These are phyloP conservation scores for Panthera uncia DNA, from an alignment of 2,113 vertebrate species.

Conservation along the genomic window DNA sequence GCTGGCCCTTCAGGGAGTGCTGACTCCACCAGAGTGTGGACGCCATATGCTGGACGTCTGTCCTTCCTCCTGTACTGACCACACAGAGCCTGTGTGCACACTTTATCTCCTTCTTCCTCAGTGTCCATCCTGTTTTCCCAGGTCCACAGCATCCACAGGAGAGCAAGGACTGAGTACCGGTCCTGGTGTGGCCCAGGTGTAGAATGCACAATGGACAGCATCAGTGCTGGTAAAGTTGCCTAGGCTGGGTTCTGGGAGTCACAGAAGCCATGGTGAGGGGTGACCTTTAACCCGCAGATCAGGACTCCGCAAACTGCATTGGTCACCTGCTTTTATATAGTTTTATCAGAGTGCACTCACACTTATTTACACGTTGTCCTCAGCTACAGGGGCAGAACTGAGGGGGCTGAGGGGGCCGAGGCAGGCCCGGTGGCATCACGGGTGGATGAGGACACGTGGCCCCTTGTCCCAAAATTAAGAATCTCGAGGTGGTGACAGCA, in stretches of 20 bases:
- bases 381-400: background rate
- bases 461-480: background rate
- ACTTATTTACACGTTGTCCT: background rate
- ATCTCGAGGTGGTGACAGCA: background rate
- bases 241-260: background rate
- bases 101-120: background rate
- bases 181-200: background rate
- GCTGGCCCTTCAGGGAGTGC: background rate
- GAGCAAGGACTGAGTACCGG: too few species aligned
- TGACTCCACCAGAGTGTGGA: too few species aligned
- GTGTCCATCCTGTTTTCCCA: background rate
- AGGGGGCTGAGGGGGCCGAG: background rate
- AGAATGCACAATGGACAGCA: background rate
- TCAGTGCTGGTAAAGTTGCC: background rate
- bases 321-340: background rate
- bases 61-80: background rate
- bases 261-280: background rate
- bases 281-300: background rate
- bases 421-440: background rate
- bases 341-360: background rate
- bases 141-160: background rate
- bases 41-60: background rate
- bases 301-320: background rate
- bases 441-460: background rate
- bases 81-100: background rate